Base-by-base conservation (phyloP, 2,888 invertebrate species). In the Parasteatoda lunata region DNA sequence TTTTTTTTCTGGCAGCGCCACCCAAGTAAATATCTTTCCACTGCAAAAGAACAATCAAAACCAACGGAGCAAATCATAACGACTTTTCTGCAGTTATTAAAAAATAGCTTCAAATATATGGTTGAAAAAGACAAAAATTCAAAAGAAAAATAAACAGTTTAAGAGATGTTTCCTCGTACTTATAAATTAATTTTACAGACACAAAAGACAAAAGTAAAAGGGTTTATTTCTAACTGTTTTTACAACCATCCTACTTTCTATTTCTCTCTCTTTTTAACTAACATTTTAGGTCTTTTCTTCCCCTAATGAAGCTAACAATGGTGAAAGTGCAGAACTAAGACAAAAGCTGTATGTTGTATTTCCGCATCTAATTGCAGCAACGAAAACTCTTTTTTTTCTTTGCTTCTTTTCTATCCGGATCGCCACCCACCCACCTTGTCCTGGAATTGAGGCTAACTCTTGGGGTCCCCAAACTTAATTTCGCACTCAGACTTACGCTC, bases 311-410 rank as follows among this genome's bases (percentile, higher is more conserved):
- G 77, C 83, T 77, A 84, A 84, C 83, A 84, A 84, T 77, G 70
- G 77, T 59, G 11, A 13, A 52, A 49, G 71, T 71, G 45, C 66
- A 77, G 72, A 77, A 77, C 65, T 65, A 77, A 84, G 71, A 84
- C 83, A 84, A 84, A 84, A 77, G 51, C 83, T 66, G 71, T 70
- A 77, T 72, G 69, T 72, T 72, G 83, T 72, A 84, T 84, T 84
- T 84, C 83, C 77, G 83, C 71, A 84, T 84, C 83, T 84, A 84
- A 84, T 84, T 84, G 83, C 83, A 71, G 66, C 82, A 70, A 84
- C 77, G 83, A 75, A 48, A 66, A 47, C 30, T 13, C 47, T 59
- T 64, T 71, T 45, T 71, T 49, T 77, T 68, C 66, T 77, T 77
- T 70, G 15, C 47, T 47, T 45, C 59, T 69, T 52, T 6, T 4